Evolutionary conservation across 2,888 invertebrate genomes (phyloP).

Genomic region (Cheilosia impressa): DNA sequence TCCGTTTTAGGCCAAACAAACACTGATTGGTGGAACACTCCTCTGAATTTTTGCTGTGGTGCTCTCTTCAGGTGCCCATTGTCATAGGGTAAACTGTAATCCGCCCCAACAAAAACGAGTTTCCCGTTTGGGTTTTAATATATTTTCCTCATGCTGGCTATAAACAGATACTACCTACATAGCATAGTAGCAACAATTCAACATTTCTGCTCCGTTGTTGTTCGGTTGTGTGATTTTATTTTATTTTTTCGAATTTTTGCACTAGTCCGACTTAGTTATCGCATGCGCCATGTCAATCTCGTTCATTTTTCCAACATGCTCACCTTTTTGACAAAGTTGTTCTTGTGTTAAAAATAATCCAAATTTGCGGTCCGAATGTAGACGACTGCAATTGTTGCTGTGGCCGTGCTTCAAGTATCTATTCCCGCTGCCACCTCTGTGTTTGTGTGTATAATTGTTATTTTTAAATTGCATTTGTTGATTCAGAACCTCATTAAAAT

Average conservation of each 20-base stretch:
- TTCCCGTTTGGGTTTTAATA: too few relatives aligned
- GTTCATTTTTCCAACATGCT: conserved; percentile 8
- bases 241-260: conserved; percentile 33
- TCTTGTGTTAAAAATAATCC: conserved; percentile 21
- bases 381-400: conserved; percentile 42
- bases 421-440: not conserved
- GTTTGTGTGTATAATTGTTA: not conserved
- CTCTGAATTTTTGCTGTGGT: too few relatives aligned
- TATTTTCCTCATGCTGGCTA: conserved; percentile 5
- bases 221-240: not conserved
- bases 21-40: too few relatives aligned
- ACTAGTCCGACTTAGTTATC: conserved; percentile 28
- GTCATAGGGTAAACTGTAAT: too few relatives aligned
- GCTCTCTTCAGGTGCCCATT: too few relatives aligned
- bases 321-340: conserved; percentile 49
- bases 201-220: conserved; percentile 15
- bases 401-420: conserved; percentile 1
- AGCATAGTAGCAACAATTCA: conserved; percentile 48
- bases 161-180: not conserved
- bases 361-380: conserved; percentile 38
- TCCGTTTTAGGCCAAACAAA: too few relatives aligned
- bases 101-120: too few relatives aligned
- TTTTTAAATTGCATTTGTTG: conserved; percentile 38
- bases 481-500: conserved; percentile 46
- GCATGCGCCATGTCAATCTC: conserved; percentile 34